Base-by-base conservation (phyloP, 2,113 vertebrate genomes). In the Crotalus tigris region DNA sequence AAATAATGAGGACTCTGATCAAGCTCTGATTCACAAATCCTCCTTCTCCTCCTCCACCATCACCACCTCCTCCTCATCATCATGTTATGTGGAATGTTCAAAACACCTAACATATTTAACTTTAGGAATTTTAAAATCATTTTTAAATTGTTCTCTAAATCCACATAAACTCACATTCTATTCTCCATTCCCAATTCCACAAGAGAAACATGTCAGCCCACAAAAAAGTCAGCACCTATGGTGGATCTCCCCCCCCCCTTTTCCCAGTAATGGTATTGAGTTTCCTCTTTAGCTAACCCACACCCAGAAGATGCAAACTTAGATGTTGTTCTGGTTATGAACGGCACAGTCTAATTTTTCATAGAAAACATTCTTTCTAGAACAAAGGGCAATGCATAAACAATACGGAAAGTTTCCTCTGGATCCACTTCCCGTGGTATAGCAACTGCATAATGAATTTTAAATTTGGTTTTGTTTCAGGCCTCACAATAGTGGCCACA, bases 401-500 rank as follows among this genome's bases (percentile, higher is more conserved):
- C 91, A 94, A 92, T 54, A 93, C 94, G 33, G 55, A 95, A 97
- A 95, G 91, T 92, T 90, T 95, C 93, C 94, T 94, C 86, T 95
- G 51, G 3, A 9, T 94, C 96, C 81, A 94, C 92, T 97, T 97
- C 95, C 94, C 96, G 94, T 5, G 0, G 93, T 96, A 95, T 88
- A 95, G 93, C 91, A 91, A 92, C 92, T 96, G 92, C 95, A 92
- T 95, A 95, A 92, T 93, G 91, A 95, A 85, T 94, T 89, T 94
- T 93, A 96, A 90, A 44, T 49, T 94, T 4, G 58, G 90, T 94
- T 98, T 96, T 96, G 89, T 94, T 98, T 96, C 96, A 92, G 93
- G 94, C 93, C 95, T 61, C 93, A 95, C 96, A 94, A 97, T 96
- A 95, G 95, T 94, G 96, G 95, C 94, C 90, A 95, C 95, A 97